phyloP scores from a whole-genome alignment of 2,113 vertebrate genomes.

The Rattus rattus region DNA sequence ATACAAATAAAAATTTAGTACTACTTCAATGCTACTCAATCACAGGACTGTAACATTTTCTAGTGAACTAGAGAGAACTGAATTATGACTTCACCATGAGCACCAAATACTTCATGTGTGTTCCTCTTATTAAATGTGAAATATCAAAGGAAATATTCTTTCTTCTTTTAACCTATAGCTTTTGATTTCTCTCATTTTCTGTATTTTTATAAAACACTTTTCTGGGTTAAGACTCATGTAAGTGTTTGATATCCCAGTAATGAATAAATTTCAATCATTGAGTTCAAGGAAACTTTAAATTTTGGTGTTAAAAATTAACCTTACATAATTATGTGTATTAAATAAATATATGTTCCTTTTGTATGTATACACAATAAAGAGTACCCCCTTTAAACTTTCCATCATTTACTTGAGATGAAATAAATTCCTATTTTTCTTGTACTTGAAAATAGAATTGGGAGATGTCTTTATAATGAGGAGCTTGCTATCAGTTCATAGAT shows the following conservation, averaged over 20 bases:
- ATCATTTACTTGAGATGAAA: conserved; percentile 59
- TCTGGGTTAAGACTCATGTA: background rate
- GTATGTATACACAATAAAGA: background rate
- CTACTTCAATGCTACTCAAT: background rate
- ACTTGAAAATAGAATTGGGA: conserved; percentile 51
- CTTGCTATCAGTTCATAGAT: conserved; percentile 57
- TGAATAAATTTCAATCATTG: background rate
- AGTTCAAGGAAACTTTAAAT: background rate
- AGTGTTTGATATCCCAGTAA: conserved; percentile 1
- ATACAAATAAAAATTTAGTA: conserved; percentile 22
- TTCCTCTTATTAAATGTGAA: background rate
- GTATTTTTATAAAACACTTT: background rate
- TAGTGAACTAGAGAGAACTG: background rate
- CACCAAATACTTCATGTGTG: conserved; percentile 9
- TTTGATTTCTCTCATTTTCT: conserved; percentile 35
- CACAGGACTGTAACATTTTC: background rate
- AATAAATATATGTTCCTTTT: conserved; percentile 38
- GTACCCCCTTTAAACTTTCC: background rate
- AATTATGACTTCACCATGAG: background rate
- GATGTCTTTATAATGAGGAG: conserved; percentile 48
- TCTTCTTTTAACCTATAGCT: background rate
- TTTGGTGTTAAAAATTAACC: background rate
- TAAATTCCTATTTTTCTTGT: conserved; percentile 43
- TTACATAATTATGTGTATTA: conserved; percentile 28
- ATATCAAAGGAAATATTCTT: background rate